A percentile compares a stretch with the other conserved stretches of the same genome.
phyloP scores from a whole-genome alignment of 2,113 vertebrate genomes.

The Chlorodrepanis virens region DNA sequence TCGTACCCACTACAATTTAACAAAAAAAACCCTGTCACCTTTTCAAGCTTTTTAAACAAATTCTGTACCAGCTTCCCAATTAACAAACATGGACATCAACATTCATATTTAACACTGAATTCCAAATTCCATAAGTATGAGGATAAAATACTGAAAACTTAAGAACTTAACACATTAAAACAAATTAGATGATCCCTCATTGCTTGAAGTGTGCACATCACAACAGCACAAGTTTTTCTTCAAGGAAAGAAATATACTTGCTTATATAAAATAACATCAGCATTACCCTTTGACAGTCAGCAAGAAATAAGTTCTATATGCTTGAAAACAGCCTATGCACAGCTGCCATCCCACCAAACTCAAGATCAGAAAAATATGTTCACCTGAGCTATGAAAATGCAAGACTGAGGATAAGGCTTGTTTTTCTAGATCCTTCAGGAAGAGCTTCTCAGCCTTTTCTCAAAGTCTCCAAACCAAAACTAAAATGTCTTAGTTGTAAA shows the following conservation, averaged over 20 bases:
- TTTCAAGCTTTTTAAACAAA: neutral
- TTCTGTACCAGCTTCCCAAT: neutral
- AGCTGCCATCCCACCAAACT: neutral
- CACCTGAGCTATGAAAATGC: neutral
- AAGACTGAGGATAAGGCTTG: neutral
- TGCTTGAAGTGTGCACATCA: neutral
- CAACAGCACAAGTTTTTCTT: neutral
- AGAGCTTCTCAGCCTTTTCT: neutral
- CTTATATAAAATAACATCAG: neutral
- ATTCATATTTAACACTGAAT: neutral
- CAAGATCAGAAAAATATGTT: neutral
- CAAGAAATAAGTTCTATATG: neutral
- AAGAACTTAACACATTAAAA: neutral
- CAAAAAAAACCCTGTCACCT: neutral
- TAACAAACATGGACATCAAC: neutral
- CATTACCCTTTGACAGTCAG: neutral
- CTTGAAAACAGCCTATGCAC: neutral
- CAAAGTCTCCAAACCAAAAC: neutral
- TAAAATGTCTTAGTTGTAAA: neutral
- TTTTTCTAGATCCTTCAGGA: neutral
- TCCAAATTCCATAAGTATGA: neutral
- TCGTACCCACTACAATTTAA: neutral
- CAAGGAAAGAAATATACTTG: neutral
- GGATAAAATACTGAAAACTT: neutral
- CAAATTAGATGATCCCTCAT: neutral